These are phyloP conservation scores for Scaptomyza pallida DNA, from an alignment of 1,140 invertebrate species.

Conservation along the genomic window DNA sequence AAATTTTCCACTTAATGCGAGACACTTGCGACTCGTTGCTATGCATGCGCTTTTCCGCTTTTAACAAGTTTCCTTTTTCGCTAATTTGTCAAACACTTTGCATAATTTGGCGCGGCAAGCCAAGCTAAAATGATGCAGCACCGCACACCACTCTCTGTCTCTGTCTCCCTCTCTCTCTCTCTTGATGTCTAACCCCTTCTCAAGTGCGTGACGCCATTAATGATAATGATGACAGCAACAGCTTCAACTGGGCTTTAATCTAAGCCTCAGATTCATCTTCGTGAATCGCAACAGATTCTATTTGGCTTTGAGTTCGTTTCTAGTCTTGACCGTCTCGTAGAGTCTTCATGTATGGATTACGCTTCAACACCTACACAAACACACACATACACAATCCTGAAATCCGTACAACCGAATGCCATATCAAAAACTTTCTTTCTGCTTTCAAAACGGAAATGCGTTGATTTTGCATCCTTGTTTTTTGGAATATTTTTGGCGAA, in stretches of 20 bases:
- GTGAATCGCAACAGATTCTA: too few species aligned
- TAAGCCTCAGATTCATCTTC: not conserved
- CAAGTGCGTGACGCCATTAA: constrained; percentile 15
- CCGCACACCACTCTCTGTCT: not conserved
- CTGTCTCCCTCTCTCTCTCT: not conserved
- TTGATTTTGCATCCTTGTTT: constrained; percentile 40
- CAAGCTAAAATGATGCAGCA: constrained; percentile 20
- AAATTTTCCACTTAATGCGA: constrained; percentile 50
- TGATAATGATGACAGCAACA: constrained; percentile 14
- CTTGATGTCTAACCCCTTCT: not conserved
- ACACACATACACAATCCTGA: too few species aligned
- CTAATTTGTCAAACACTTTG: constrained; percentile 82
- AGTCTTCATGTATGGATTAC: too few species aligned
- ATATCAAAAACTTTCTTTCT: too few species aligned
- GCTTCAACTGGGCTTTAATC: not conserved
- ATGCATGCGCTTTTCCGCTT: constrained; percentile 77
- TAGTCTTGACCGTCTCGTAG: not conserved
- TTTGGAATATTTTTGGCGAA: not conserved
- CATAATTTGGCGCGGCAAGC: constrained; percentile 67
- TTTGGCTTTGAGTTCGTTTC: not conserved
- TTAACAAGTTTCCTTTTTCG: constrained; percentile 80
- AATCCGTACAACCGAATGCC: too few species aligned
- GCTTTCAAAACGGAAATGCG: constrained; percentile 9
- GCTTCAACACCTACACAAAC: too few species aligned
- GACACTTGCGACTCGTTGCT: constrained; percentile 56